Base-by-base conservation (phyloP, 2,888 invertebrate genomes). In the Rhaphigaster nebulosa region DNA sequence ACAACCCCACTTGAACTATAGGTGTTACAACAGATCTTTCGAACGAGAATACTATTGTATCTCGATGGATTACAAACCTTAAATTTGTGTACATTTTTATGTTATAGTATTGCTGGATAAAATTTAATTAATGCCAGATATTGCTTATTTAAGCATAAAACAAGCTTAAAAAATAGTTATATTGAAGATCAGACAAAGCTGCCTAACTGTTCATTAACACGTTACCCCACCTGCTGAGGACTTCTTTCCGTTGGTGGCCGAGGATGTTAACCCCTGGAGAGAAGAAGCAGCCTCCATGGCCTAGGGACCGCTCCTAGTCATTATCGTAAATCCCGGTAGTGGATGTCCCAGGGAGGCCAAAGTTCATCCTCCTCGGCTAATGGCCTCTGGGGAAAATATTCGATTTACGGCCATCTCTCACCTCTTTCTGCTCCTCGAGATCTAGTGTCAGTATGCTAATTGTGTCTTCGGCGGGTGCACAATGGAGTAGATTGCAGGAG, bases 281-380 rank as follows among this genome's bases (percentile, higher is more conserved):
- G 23, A 20, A 76, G 10, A 1, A 1, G 45, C 84, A 84, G 84
- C 84, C 12, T 84, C 84, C 84, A 26, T 4, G 84, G 84, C 26
- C 84, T 6, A 15, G 80, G 80, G 76, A 76, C 38, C 76, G 38
- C 26, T 80, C 80, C 80, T 80, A 45, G 84, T 45, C 84, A 84
- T 84, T 84, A 84, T 84, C 84, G 84, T 84, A 84, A 84, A 84
- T 84, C 84, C 84, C 84, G 84, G 84, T 84, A 84, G 84, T 50
- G 84, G 84, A 84, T 50, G 84, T 84, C 84, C 26, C n/a, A 45
- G 5, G 20, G 41, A 45, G 84, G 84, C 84, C 45, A 84, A 84
- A 84, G 84, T 84, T 84, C 84, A 84, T 84, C 84, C n/a, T 50
- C 84, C n/a, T 3, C 84, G 2, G n/a, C 84, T 84, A 84, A 84